Base-by-base conservation (phyloP, 1,140 invertebrate species). In the Drosophila burlai region DNA sequence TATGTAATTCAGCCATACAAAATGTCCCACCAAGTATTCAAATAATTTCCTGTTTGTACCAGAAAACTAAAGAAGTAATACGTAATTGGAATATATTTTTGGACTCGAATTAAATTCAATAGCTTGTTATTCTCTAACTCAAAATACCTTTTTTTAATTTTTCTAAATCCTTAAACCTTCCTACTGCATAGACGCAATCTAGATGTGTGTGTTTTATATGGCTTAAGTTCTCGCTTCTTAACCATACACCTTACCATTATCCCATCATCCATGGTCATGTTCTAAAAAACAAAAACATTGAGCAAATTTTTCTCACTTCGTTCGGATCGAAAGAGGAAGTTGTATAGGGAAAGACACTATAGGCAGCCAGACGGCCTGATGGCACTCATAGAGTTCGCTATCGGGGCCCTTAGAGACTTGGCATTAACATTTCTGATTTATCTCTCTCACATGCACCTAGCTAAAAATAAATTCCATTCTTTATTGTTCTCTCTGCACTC, bases 241-340 rank as follows among this genome's bases (percentile, higher is more conserved):
- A 62, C 34, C 76, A 69, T 77, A 63, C 74, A 77, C 49, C 54
- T 29, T 62, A 45, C n/a, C 68, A 73, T 52, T 65, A 38, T 42
- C 52, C 69, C 45, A 73, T 73, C 69, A 50, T 38, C 36, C 69
- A 60, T 60, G 45, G 36, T 29, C 69, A 63, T 36, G 36, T 29
- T 60, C 61, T 24, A 40, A 29, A 47, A 66, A 45, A 16, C 7
- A n/a, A n/a, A 50, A 74, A n/a, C 43, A 59, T 83, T 89, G 91
- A 89, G 91, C 91, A 92, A 85, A 90, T 83, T 75, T 91, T 91
- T 92, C 82, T 86, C 91, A 92, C 91, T 92, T 92, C 91, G 91
- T 92, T 91, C 81, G 85, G 85, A 90, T 89, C 47, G 76, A 60
- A 38, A 65, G 29, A 77, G 68, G 31, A 57, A 62, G 57, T 79